A percentile compares a stretch with the other conserved stretches of the same genome.
phyloP scores from a whole-genome alignment of 1,140 invertebrate genomes.

The Pogonognathellus flavescens region DNA sequence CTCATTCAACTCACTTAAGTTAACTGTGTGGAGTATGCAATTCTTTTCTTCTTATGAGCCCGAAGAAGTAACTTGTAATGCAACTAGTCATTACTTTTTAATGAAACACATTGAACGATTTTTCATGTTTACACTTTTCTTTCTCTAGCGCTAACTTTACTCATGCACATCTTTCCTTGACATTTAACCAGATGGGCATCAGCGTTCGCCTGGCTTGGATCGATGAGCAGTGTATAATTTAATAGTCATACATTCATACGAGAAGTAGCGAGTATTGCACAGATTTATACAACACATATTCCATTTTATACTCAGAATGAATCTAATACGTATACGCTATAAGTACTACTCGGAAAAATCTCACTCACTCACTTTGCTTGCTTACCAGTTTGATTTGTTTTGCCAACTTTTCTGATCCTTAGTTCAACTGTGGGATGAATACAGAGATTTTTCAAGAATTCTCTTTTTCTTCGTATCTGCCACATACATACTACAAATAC shows the following conservation, averaged over 20 bases:
- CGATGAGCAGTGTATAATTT: conserved; percentile 42
- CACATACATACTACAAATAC: neutral
- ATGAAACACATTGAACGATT: conserved; percentile 50
- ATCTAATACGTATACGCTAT: too few species aligned
- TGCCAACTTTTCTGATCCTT: conserved; percentile 14
- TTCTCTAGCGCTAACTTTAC: conserved; percentile 13
- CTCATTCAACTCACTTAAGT: conserved; percentile 9
- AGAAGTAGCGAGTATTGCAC: conserved; percentile 1
- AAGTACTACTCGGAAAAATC: neutral
- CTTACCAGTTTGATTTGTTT: conserved; percentile 37
- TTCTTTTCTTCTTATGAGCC: conserved; percentile 6
- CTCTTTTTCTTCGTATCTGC: neutral
- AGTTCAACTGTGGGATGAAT: neutral
- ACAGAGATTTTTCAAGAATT: conserved; percentile 20
- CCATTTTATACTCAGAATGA: neutral
- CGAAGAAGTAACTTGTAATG: conserved; percentile 18
- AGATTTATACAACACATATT: too few species aligned
- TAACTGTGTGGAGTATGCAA: neutral
- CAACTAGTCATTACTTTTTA: conserved; percentile 50
- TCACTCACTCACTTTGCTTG: neutral
- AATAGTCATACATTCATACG: conserved; percentile 16
- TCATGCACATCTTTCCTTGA: conserved; percentile 22
- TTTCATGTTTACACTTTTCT: conserved; percentile 50
- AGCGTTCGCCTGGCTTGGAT: neutral
- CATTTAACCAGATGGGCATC: conserved; percentile 30